A percentile compares a stretch with the other conserved stretches of the same genome.
phyloP scores from a whole-genome alignment of 1,140 invertebrate species.

The Argopecten irradians region DNA sequence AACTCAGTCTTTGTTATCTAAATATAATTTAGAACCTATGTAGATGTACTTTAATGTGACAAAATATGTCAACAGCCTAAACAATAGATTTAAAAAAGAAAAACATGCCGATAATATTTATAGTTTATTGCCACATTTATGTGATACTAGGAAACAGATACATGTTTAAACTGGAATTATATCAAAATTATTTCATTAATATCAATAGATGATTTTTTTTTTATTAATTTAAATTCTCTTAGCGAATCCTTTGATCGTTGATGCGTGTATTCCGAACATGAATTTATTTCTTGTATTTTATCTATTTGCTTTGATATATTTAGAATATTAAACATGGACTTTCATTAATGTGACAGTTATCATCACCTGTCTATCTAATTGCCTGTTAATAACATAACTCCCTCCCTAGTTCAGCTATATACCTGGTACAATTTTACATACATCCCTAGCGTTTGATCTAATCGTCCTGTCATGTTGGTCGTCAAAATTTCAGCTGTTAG shows the following conservation, averaged over 20 bases:
- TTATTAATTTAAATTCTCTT: neutral
- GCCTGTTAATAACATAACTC: neutral
- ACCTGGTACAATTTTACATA: neutral
- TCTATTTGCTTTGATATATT: neutral
- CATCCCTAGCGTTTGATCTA: neutral
- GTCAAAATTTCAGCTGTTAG: constrained; percentile 3
- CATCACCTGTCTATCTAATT: neutral
- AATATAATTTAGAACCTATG: no score
- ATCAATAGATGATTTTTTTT: neutral
- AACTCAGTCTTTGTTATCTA: no score
- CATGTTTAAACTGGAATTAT: neutral
- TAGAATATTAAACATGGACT: neutral
- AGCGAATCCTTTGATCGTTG: neutral
- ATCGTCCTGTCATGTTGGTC: neutral
- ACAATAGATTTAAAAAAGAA: neutral
- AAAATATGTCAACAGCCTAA: no score
- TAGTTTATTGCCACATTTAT: neutral
- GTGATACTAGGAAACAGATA: neutral
- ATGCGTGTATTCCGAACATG: neutral
- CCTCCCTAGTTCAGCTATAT: neutral
- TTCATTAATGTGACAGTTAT: neutral
- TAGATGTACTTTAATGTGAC: no score
- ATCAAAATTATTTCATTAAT: neutral
- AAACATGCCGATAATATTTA: neutral
- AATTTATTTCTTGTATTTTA: constrained; percentile 19